Evolutionary conservation across 2,113 vertebrate genomes (phyloP).

Genomic region (Piprites chloris): DNA sequence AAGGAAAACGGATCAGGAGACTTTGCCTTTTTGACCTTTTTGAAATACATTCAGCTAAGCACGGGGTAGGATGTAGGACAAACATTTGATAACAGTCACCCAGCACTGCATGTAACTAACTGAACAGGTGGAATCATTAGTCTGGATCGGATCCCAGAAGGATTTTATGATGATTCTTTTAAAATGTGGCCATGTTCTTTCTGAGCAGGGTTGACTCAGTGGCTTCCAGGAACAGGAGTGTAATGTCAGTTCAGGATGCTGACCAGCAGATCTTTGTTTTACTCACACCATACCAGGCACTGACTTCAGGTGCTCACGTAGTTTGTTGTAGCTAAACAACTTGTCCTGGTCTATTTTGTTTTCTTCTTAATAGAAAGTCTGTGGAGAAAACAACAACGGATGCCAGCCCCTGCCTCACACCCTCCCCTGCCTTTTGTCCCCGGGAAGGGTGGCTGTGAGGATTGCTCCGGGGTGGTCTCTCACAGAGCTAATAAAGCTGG

Average conservation of each 20-base stretch:
- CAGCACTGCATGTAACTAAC: not conserved
- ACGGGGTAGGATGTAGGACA: not conserved
- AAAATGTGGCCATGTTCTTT: constrained; percentile 34
- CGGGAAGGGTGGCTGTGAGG: not conserved
- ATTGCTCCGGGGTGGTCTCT: not conserved
- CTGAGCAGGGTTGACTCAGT: constrained; percentile 31
- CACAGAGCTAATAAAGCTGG: not conserved
- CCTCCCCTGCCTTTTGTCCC: not conserved
- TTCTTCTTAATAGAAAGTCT: constrained; percentile 7
- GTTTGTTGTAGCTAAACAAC: not conserved
- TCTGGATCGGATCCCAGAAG: constrained; percentile 55
- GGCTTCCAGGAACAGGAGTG: constrained; percentile 38
- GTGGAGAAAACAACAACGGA: not conserved
- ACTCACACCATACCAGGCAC: not conserved
- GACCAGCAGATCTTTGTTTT: not conserved
- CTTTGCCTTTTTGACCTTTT: not conserved
- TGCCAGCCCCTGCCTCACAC: not conserved
- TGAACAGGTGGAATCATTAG: constrained; percentile 48
- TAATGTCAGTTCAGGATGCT: not conserved
- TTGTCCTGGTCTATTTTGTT: not conserved
- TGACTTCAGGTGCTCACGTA: not conserved
- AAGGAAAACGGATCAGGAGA: not conserved
- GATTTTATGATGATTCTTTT: constrained; percentile 47
- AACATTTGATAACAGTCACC: not conserved
- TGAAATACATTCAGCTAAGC: not conserved